Evolutionary conservation across 2,888 invertebrate genomes (phyloP).

Genomic region (Pristionchus arcanus): DNA sequence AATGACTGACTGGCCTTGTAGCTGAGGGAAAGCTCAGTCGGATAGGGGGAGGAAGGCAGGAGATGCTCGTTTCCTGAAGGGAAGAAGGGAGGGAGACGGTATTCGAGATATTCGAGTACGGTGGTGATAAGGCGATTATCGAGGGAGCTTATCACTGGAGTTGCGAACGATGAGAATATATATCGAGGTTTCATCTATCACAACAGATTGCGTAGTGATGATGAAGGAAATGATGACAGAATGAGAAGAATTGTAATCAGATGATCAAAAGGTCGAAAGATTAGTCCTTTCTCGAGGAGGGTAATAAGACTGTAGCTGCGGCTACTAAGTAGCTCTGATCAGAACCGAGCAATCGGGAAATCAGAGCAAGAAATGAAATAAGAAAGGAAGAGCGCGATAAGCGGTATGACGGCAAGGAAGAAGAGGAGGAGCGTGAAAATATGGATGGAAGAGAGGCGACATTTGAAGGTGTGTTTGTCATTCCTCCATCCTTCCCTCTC

Average conservation of each 20-base stretch:
- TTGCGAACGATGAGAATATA: conserved; percentile 24
- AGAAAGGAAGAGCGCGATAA: neutral
- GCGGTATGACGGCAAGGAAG: neutral
- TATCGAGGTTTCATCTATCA: neutral
- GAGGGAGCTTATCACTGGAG: neutral
- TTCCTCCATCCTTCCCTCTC: neutral
- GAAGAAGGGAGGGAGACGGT: neutral
- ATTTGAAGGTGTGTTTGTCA: conserved; percentile 35
- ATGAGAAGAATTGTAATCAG: neutral
- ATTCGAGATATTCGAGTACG: neutral
- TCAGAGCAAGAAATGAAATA: neutral
- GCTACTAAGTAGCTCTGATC: conserved; percentile 20
- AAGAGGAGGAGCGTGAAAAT: conserved; percentile 26
- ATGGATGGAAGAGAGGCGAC: conserved; percentile 30
- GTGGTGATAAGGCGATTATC: conserved; percentile 10
- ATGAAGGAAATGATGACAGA: neutral
- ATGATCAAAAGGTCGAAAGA: neutral
- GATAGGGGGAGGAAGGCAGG: conserved; percentile 20
- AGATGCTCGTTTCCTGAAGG: conserved; percentile 25
- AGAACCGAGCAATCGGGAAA: neutral
- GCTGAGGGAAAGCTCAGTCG: conserved; percentile 18
- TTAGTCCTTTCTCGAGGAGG: no score
- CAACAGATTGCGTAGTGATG: neutral
- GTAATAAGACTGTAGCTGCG: neutral
- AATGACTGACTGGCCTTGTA: conserved; percentile 51